Evolutionary conservation across 35 echinoderm and acorn worm species (phyloP).

Genomic region (Ophiothrix spiculata): DNA sequence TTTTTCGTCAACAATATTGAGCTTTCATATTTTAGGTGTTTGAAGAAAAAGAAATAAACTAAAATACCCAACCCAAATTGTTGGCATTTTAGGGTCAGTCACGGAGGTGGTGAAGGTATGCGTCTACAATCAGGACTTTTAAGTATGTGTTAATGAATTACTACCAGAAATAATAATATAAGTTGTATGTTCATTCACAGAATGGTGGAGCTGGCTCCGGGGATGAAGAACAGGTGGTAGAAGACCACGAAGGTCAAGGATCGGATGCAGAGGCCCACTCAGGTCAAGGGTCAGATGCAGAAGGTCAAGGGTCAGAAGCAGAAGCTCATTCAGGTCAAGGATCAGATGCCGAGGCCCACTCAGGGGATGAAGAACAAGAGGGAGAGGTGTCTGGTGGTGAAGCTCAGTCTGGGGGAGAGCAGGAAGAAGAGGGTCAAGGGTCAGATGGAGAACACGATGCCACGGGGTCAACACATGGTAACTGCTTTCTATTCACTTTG

Average conservation of each 20-base stretch:
- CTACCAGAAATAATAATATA: background rate
- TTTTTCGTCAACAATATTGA: too few relatives aligned
- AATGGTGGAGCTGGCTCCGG: background rate
- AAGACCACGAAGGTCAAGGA: background rate
- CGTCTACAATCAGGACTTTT: background rate
- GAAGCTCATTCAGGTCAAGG: background rate
- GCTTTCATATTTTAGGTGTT: too few relatives aligned
- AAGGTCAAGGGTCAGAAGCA: background rate
- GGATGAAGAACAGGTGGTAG: background rate
- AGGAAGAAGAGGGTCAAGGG: background rate
- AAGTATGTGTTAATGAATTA: background rate
- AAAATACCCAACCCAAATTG: too few relatives aligned
- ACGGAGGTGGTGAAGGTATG: background rate
- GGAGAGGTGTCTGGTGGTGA: background rate
- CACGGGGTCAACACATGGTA: background rate
- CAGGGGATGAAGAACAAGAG: background rate
- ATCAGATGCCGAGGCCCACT: background rate
- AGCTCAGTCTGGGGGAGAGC: background rate
- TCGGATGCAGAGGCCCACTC: too few relatives aligned
- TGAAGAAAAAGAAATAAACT: too few relatives aligned
- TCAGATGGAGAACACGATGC: background rate
- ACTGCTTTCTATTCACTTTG: too few relatives aligned
- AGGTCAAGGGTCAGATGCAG: background rate
- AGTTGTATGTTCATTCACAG: background rate
- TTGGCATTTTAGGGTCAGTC: background rate